Base-by-base conservation (phyloP, 1,140 invertebrate species). In the Aphelinus certus region DNA sequence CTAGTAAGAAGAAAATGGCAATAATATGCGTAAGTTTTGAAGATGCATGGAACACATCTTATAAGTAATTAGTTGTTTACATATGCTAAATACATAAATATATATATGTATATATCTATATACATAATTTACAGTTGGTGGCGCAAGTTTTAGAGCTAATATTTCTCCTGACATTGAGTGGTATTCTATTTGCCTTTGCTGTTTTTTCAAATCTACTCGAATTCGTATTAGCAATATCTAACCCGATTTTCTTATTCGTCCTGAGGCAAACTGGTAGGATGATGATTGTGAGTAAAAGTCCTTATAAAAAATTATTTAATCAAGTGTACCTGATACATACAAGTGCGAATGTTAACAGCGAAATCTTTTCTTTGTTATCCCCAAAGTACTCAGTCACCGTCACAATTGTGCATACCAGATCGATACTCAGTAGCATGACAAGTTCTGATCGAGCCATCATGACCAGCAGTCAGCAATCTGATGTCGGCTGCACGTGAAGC, bases 201-300 rank as follows among this genome's bases (percentile, higher is more conserved):
- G 77, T 72, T 0, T 60, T 82, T 43, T 77, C 79, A 0, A 75
- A 75, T 71, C 49, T 83, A 45, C 71, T 83, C 76, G 81, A 79
- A 70, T 9, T 80, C 4, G 76, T 51, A 9, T 72, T 83, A 62
- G 68, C 46, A 3, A 2, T 81, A 0, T 5, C 77, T 7, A 51
- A 77, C 45, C 82, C 82, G 0, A 10, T 79, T 4, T 66, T 79
- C 5, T 5, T 81, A 9, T 76, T 81, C 7, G n/a, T 82, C 51
- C 45, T 83, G 7, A 76, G 56, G 0, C 76, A 80, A 46, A 71
- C 68, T 1, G 70, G 73, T 1, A 78, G 58, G 78, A 64, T 83
- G 5, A 69, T 80, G 45, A 57, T 78, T 53, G 82, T 83, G 78
- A 83, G 82, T 83, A 3, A 3, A 2, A 26, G 26, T 26, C 26